These are phyloP conservation scores for Trilocha varians DNA, from an alignment of 2,888 invertebrate species.

Conservation along the genomic window DNA sequence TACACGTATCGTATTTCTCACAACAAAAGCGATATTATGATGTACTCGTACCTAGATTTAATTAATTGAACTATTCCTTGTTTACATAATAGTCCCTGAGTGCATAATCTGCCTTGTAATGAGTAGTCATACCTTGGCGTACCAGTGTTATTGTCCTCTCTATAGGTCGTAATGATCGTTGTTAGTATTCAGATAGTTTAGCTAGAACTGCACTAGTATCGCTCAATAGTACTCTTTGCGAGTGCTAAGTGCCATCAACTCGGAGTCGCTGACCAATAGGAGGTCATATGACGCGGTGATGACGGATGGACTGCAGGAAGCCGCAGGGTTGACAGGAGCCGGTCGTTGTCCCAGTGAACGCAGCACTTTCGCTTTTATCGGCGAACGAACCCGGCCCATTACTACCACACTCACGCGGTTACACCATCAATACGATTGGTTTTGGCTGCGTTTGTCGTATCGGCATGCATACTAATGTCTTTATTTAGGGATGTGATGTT, in stretches of 20 bases:
- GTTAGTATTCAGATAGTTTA: neutral
- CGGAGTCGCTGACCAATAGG: conserved; percentile 14
- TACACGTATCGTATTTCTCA: too few species aligned
- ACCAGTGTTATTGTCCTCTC: neutral
- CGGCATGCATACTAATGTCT: conserved; percentile 58
- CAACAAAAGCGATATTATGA: too few species aligned
- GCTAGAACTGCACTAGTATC: neutral
- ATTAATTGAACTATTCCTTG: neutral
- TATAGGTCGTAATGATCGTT: neutral
- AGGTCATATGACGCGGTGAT: conserved; percentile 22
- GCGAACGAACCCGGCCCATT: conserved; percentile 70
- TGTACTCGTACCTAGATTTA: neutral
- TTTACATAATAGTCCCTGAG: neutral
- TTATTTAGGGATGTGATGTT: conserved; percentile 51
- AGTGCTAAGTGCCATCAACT: conserved; percentile 10
- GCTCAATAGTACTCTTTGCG: conserved; percentile 3
- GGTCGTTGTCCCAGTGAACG: conserved; percentile 72
- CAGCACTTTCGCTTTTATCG: conserved; percentile 69
- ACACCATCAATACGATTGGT: conserved; percentile 55
- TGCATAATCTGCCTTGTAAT: neutral
- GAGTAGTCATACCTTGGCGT: neutral
- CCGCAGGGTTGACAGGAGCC: conserved; percentile 51
- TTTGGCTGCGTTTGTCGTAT: conserved; percentile 55
- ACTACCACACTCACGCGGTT: conserved; percentile 63
- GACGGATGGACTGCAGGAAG: conserved; percentile 50